Evolutionary conservation across 1,140 invertebrate species (phyloP), one percentile per base, ranked within the genome.

Genomic region (Zaprionus gabonicus): DNA sequence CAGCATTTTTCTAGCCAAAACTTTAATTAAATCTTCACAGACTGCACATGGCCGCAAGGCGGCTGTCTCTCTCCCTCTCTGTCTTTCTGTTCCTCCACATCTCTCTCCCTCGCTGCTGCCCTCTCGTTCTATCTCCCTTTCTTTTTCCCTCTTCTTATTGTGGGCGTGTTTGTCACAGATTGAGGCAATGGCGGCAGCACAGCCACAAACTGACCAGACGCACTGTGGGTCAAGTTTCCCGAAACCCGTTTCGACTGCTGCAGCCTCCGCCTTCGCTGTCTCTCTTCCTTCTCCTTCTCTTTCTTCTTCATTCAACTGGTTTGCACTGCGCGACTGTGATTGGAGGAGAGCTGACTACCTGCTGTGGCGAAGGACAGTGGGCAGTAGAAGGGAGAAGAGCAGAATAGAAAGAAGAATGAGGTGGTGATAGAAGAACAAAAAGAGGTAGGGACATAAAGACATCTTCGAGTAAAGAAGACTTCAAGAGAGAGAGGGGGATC

Each of bases 331-430:
- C 7, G 31, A 20, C 76, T 81, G 69, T 90, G 84, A 88, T 88
- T 88, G 84, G 84, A 85, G 71, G 85, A 76, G 17, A 20, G 20
- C 25, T 17, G 65, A 62, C 84, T 87, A 87, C 84, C 84, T 88
- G 81, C 69, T 38, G 36, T 2, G 38, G 27, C 20, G 56, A 20
- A 51, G 46, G 46, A 51, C 46, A 25, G 46, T 25, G 20, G 46
- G 12, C 46, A 20, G 46, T n/a, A 2, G n/a, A 46, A 51, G 10
- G 3, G 46, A 51, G 46, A 51, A 23, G 28, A 31, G 7, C 7
- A 6, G 28, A 0, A 9, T 31, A 31, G 7, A 31, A 31, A 31
- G 28, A 31, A 31, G 7, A 7, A 9, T 9, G 28, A 28, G 7
- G 28, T 28, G 7, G 28, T 1, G 28, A 9, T 2, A 28, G 28